Evolutionary conservation across 2,113 vertebrate genomes (phyloP).

Genomic region (Myotis davidii): DNA sequence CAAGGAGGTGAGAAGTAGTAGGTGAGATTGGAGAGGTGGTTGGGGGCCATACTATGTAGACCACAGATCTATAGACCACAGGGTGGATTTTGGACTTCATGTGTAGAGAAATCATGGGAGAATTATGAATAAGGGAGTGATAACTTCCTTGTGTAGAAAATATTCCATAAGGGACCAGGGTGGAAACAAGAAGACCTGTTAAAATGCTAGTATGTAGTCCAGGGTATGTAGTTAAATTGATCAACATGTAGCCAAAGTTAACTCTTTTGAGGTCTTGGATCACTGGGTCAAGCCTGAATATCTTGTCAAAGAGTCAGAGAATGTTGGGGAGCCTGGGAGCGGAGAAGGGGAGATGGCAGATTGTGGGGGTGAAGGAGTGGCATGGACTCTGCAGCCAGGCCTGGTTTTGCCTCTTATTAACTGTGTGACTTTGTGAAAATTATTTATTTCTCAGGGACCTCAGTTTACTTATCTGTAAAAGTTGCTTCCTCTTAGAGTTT

Average conservation of each 20-base stretch:
- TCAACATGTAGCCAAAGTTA: neutral
- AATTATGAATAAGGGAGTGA: neutral
- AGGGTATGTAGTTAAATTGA: neutral
- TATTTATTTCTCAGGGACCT: neutral
- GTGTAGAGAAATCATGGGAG: neutral
- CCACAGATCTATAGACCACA: neutral
- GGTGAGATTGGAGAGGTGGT: neutral
- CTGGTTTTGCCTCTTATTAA: neutral
- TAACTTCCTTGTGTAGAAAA: neutral
- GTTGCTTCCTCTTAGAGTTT: neutral
- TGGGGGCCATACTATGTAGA: neutral
- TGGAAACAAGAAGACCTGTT: neutral
- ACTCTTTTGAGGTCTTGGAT: neutral
- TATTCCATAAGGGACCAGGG: neutral
- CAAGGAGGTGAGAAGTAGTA: neutral
- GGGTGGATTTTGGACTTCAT: neutral
- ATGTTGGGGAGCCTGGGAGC: neutral
- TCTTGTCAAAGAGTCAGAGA: neutral
- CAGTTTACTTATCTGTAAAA: neutral
- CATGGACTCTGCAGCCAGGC: neutral
- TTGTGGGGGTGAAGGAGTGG: neutral
- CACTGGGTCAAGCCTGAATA: neutral
- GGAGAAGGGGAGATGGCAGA: neutral
- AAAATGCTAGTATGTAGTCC: neutral
- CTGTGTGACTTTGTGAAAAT: neutral